Conservation (phyloP, 2,113 vertebrate species). For the Ascaphus truei region DNA sequence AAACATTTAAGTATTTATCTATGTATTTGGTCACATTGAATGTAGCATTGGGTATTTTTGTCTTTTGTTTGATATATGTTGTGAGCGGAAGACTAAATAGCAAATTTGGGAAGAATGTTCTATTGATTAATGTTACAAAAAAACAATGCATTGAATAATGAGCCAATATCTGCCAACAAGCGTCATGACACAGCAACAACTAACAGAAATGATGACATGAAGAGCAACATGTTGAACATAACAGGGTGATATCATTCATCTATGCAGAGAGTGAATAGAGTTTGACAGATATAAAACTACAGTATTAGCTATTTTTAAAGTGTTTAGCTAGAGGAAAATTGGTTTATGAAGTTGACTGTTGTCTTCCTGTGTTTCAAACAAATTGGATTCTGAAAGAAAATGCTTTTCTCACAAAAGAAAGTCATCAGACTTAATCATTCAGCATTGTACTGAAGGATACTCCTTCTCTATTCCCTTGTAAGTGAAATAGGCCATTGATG, state of each 20-base stretch:
- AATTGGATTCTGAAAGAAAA: neutral
- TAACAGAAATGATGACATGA: neutral
- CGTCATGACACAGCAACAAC: neutral
- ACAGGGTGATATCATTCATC: neutral
- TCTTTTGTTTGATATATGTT: no score
- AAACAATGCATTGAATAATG: no score
- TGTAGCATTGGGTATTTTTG: no score
- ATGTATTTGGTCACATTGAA: no score
- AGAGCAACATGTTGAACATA: neutral
- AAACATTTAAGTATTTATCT: no score
- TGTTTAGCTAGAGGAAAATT: neutral
- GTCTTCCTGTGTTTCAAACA: neutral
- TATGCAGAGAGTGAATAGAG: neutral
- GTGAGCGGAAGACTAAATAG: no score
- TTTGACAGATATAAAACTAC: neutral
- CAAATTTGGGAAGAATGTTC: no score
- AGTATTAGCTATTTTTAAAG: constrained; percentile 1
- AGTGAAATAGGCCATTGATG: neutral
- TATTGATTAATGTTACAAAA: no score
- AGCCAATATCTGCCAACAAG: no score
- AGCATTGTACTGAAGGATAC: neutral
- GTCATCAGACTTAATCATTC: neutral
- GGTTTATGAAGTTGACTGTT: neutral
- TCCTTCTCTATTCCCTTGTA: neutral
- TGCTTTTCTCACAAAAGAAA: neutral